Percentiles rank a stretch among this genome's conserved stretches.
Conservation (phyloP, 2,888 invertebrate genomes). For the Spilarctia lutea region DNA sequence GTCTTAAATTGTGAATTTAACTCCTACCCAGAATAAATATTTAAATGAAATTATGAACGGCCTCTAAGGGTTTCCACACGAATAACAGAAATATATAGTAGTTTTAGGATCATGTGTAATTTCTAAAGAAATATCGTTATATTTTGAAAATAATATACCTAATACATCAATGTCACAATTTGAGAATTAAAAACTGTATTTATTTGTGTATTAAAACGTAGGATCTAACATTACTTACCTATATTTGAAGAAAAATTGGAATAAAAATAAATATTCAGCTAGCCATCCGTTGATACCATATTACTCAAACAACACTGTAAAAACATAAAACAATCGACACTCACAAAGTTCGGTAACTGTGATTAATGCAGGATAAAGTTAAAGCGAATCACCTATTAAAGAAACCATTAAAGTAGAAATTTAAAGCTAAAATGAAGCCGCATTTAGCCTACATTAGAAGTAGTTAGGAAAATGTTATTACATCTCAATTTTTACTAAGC, state of each 20-base stretch:
- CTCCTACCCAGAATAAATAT: neutral
- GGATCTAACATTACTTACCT: neutral
- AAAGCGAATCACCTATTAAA: conserved; percentile 55
- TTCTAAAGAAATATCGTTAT: neutral
- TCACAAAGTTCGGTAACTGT: conserved; percentile 45
- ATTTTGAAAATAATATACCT: neutral
- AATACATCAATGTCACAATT: too few relatives aligned
- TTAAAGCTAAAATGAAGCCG: conserved; percentile 37
- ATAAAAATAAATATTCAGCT: neutral
- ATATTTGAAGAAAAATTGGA: too few relatives aligned
- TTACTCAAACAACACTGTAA: conserved; percentile 25
- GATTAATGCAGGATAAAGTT: conserved; percentile 59
- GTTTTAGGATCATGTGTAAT: too few relatives aligned
- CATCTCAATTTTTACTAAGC: neutral
- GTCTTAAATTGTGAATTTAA: neutral
- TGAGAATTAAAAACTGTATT: too few relatives aligned
- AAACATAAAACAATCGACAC: conserved; percentile 53
- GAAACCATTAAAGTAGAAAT: conserved; percentile 50
- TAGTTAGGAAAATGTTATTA: conserved; percentile 14
- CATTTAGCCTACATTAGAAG: conserved; percentile 22
- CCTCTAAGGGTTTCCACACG: neutral
- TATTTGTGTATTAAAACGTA: neutral
- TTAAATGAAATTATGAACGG: neutral
- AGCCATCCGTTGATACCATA: conserved; percentile 14
- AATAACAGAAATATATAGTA: neutral